Evolutionary conservation across 2,888 invertebrate species (phyloP), one percentile per base, ranked within the genome.

Genomic region (Drosophila meridiana): DNA sequence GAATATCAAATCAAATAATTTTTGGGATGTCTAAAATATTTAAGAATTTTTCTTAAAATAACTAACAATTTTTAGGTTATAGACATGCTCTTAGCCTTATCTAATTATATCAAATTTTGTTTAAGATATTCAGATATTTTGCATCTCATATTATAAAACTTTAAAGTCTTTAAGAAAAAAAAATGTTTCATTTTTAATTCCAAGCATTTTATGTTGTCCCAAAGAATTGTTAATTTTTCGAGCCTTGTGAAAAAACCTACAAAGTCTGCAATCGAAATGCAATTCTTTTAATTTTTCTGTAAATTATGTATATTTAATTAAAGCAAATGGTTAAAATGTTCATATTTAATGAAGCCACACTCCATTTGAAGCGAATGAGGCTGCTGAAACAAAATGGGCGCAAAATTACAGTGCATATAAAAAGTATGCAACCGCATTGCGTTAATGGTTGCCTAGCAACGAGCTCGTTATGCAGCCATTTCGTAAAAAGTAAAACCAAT

Each of bases 291-390:
- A 55, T 36, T 36, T 32, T 13, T 11, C 14, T 42, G 40, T 47
- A 59, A 47, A 53, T 38, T 62, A 77, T 84, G 69, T 74, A 85
- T 89, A 84, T 80, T 87, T 74, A 82, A 85, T 82, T 68, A 63
- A 71, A 61, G 56, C 70, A 71, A 89, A 89, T 84, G 58, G 66
- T 69, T 76, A 77, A 82, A 68, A 80, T 89, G 89, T 89, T 73
- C 90, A 85, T 85, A 82, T 69, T 80, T 89, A 85, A 85, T 85
- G 85, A 87, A 77, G 82, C 89, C 82, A 77, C 82, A 82, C 85
- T 81, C 82, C 74, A 89, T 79, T 81, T 73, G 45, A 73, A 71
- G 69, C 53, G 60, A 72, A 73, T 42, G 28, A 48, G 36, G 62
- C 52, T 58, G 20, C 32, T 30, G 26, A 42, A 67, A 26, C 26